A percentile compares a stretch with the other conserved stretches of the same genome.
Conservation (phyloP, 2,113 vertebrate genomes). For the Trogon surrucura region DNA sequence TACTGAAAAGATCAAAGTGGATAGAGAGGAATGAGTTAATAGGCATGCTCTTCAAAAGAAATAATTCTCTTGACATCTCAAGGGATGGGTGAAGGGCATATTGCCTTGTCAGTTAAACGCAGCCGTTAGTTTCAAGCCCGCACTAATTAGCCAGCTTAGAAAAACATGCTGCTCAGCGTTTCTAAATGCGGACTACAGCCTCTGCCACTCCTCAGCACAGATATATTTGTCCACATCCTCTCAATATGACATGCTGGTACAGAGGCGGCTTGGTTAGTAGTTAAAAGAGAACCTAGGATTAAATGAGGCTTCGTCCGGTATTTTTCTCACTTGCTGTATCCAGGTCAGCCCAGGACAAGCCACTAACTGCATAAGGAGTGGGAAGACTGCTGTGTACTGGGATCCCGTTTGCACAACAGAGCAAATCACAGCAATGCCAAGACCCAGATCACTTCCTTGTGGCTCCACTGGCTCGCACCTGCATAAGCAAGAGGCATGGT, state of each 20-base stretch:
- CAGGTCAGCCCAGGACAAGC: conserved; percentile 59
- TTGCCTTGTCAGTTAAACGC: conserved; percentile 59
- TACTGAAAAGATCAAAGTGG: background rate
- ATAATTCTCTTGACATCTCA: conserved; percentile 37
- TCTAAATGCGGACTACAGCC: conserved; percentile 22
- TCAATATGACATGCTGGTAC: background rate
- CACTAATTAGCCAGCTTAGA: conserved; percentile 59
- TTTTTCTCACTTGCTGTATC: conserved; percentile 52
- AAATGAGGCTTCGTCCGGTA: background rate
- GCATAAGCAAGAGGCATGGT: background rate
- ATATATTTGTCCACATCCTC: conserved; percentile 60
- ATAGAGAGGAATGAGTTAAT: background rate
- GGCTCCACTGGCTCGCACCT: conserved; percentile 3
- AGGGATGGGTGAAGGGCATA: conserved; percentile 47
- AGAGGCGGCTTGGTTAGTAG: background rate
- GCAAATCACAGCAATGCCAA: background rate
- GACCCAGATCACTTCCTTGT: background rate
- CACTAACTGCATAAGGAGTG: background rate
- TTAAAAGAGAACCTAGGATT: conserved; percentile 21
- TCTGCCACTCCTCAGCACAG: conserved; percentile 45
- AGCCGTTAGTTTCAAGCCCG: conserved; percentile 47
- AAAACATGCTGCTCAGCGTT: conserved; percentile 44
- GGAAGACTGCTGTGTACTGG: background rate
- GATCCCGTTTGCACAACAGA: background rate
- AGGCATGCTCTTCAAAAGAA: background rate